Percentiles rank a stretch among this genome's conserved stretches.
phyloP scores from a whole-genome alignment of 1,140 invertebrate species.

The Orchestia grillus region DNA sequence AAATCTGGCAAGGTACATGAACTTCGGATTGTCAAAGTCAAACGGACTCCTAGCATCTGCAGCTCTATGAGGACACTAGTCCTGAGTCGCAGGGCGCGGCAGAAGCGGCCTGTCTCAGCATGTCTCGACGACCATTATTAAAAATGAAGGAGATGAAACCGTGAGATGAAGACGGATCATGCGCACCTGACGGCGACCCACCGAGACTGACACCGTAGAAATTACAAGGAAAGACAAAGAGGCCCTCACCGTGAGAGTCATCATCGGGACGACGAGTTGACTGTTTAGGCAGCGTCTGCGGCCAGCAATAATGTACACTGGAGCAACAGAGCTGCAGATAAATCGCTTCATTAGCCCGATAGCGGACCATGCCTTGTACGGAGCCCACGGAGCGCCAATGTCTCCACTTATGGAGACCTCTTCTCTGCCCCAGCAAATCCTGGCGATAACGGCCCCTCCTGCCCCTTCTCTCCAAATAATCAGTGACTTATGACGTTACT shows the following conservation, averaged over 20 bases:
- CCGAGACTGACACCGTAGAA: neutral
- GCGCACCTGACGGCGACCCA: slow-evolving; percentile 1
- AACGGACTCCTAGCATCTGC: neutral
- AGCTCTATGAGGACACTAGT: neutral
- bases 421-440: neutral
- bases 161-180: neutral
- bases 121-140: neutral
- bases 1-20: neutral
- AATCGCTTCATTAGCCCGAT: slow-evolving; percentile 50
- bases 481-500: neutral
- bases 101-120: neutral
- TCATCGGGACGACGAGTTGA: neutral
- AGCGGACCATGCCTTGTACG: slow-evolving; percentile 2
- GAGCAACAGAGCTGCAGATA: slow-evolving; percentile 52
- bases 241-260: slow-evolving; percentile 29
- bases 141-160: neutral
- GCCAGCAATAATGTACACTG: slow-evolving; percentile 30
- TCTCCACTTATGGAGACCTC: neutral
- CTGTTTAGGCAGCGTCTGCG: neutral
- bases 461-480: neutral
- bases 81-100: neutral
- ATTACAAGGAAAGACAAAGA: slow-evolving; percentile 26
- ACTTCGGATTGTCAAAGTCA: neutral
- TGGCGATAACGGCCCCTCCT: neutral
- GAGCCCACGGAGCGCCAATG: neutral